Evolutionary conservation across 2,888 invertebrate genomes (phyloP).

Genomic region (Julus scanicus): DNA sequence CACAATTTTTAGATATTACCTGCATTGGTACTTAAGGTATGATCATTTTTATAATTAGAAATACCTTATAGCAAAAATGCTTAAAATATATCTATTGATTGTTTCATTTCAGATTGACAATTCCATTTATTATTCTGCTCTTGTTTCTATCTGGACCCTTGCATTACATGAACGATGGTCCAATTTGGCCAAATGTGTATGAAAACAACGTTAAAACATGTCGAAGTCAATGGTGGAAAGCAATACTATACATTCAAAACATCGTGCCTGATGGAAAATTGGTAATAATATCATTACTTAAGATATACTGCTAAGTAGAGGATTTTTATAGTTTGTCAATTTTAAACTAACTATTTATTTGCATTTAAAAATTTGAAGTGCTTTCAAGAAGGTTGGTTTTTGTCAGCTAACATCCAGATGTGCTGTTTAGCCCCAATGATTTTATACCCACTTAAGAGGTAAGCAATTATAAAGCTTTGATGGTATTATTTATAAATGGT

Average conservation of each 20-base stretch:
- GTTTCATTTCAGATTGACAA: neutral
- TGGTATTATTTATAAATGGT: neutral
- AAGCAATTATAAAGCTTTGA: neutral
- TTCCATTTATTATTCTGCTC: neutral
- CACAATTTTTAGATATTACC: neutral
- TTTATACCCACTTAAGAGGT: conserved; percentile 23
- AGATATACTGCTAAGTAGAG: too few relatives aligned
- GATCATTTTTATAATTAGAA: neutral
- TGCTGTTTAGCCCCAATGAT: neutral
- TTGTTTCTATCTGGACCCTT: conserved; percentile 18
- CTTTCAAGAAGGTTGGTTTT: neutral
- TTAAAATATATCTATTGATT: neutral
- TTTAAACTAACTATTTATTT: too few relatives aligned
- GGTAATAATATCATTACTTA: neutral
- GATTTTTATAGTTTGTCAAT: too few relatives aligned
- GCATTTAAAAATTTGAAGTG: neutral
- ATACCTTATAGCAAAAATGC: neutral
- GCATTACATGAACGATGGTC: neutral
- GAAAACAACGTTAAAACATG: neutral
- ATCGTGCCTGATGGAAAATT: neutral
- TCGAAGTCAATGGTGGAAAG: neutral
- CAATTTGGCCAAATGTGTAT: neutral
- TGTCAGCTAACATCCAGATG: neutral
- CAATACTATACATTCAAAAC: neutral
- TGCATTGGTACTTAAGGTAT: neutral